phyloP scores from a whole-genome alignment of 2,113 vertebrate genomes.

The Bubo scandiacus region DNA sequence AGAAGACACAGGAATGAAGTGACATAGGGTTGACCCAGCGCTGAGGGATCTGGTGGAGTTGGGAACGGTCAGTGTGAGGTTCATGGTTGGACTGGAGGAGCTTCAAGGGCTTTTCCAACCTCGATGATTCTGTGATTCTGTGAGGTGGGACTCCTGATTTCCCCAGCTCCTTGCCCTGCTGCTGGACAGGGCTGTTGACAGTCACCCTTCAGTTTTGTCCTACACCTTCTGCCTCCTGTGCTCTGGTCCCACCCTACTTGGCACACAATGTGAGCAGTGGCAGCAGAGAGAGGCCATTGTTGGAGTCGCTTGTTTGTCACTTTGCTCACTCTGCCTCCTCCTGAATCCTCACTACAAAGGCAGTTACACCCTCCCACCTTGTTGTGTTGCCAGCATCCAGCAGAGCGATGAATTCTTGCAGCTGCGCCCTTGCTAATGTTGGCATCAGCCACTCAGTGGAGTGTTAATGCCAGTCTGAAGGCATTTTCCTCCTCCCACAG shows the following conservation, averaged over 20 bases:
- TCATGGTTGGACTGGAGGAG: too few species aligned
- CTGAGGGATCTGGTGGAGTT: too few species aligned
- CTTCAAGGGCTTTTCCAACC: too few species aligned
- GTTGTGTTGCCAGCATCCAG: slow-evolving; percentile 35
- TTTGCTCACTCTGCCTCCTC: not conserved
- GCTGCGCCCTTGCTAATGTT: not conserved
- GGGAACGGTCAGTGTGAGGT: too few species aligned
- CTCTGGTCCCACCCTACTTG: not conserved
- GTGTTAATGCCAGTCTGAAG: slow-evolving; percentile 36
- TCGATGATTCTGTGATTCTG: too few species aligned
- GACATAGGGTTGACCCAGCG: too few species aligned
- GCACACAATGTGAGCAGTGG: accelerated
- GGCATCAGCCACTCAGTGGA: not conserved
- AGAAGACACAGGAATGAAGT: not conserved
- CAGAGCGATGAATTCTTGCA: slow-evolving; percentile 50
- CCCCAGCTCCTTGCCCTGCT: not conserved
- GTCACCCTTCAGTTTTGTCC: not conserved
- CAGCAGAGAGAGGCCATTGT: not conserved
- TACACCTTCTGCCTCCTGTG: not conserved
- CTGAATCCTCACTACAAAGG: not conserved
- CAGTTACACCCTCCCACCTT: not conserved
- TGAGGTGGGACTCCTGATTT: not conserved
- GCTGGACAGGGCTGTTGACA: not conserved
- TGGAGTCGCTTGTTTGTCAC: not conserved
- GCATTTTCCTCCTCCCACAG: slow-evolving; percentile 33